Conservation (phyloP, 1,140 invertebrate genomes). For the Amyelois transitella region DNA sequence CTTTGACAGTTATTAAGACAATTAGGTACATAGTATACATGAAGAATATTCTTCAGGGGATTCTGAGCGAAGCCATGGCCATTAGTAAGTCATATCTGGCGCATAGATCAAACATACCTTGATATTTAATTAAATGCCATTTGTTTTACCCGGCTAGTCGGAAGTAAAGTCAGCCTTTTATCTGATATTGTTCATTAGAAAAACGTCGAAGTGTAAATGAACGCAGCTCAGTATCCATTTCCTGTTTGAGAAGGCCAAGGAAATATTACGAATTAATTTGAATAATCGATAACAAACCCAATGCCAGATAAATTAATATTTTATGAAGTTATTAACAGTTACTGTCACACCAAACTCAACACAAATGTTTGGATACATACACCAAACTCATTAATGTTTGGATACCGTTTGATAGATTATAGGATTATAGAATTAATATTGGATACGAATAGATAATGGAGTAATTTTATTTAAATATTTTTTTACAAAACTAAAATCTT, state of each 20-base stretch:
- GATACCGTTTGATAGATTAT: too few relatives aligned
- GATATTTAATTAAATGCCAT: neutral
- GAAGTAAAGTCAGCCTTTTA: constrained; percentile 32
- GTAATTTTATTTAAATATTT: neutral
- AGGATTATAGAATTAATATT: too few relatives aligned
- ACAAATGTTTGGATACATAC: neutral
- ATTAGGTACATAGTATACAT: too few relatives aligned
- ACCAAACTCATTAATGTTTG: neutral
- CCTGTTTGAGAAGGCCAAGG: constrained; percentile 29
- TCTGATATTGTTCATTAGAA: constrained; percentile 19
- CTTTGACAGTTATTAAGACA: too few relatives aligned
- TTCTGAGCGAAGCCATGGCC: neutral
- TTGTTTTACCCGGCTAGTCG: constrained; percentile 10
- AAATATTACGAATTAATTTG: constrained; percentile 23
- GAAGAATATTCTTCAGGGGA: neutral
- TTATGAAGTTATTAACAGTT: neutral
- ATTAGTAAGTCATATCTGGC: neutral
- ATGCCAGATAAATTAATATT: constrained; percentile 2
- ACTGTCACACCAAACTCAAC: neutral
- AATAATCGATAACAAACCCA: constrained; percentile 4
- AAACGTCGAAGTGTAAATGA: constrained; percentile 20
- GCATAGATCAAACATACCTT: neutral
- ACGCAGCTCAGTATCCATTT: constrained; percentile 23
- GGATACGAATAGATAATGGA: too few relatives aligned
- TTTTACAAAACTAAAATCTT: too few relatives aligned